Percentiles rank a stretch among this genome's conserved stretches.
Conservation (phyloP, 1,140 invertebrate genomes). For the Drosophila rufa region DNA sequence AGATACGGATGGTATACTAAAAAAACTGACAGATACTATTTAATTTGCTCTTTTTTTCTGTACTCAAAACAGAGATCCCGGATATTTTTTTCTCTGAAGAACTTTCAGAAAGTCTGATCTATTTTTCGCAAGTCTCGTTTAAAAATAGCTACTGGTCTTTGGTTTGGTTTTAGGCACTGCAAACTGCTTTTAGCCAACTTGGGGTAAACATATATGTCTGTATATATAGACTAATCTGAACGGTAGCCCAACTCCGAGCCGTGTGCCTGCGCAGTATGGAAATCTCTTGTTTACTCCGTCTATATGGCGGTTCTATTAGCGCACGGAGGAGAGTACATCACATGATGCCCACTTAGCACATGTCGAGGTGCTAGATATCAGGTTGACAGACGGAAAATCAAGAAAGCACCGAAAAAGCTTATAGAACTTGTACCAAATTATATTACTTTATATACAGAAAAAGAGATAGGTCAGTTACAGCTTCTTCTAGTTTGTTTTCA, state of each 20-base stretch:
- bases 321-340: conserved; percentile 44
- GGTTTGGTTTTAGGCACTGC: conserved; percentile 36
- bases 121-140: conserved; percentile 13
- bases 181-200: conserved; percentile 27
- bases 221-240: conserved; percentile 28
- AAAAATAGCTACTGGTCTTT: conserved; percentile 26
- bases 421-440: not conserved
- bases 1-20: conserved; percentile 22
- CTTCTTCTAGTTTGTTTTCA: not conserved
- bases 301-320: conserved; percentile 50
- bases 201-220: not conserved
- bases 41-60: conserved; percentile 14
- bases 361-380: conserved; percentile 38
- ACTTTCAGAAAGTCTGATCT: not conserved
- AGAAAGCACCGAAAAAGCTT: not conserved
- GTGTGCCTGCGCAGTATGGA: conserved; percentile 38
- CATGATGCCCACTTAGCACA: conserved; percentile 71
- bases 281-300: conserved; percentile 32
- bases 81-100: not conserved
- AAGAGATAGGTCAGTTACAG: conserved; percentile 25
- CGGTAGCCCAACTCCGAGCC: conserved; percentile 23
- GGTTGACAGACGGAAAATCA: conserved; percentile 27
- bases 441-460: not conserved
- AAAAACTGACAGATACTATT: conserved; percentile 19
- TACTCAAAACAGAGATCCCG: not conserved